A percentile compares a stretch with the other conserved stretches of the same genome.
phyloP scores from a whole-genome alignment of 2,888 invertebrate genomes.

The Erpobdella octoculata region DNA sequence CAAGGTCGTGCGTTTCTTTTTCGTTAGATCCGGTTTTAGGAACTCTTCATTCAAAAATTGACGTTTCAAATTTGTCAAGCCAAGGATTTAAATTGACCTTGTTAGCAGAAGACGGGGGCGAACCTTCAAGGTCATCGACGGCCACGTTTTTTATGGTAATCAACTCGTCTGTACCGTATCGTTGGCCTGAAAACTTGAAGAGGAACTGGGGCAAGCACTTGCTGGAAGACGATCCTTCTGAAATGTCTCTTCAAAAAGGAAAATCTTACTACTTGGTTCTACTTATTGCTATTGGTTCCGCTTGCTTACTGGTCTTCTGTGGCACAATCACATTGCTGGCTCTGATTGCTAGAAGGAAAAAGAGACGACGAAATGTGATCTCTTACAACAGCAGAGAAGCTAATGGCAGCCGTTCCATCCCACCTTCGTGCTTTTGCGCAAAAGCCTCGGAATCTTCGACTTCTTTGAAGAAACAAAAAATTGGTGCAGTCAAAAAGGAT shows the following conservation, averaged over 20 bases:
- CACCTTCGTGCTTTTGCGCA: neutral
- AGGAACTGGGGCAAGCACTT: neutral
- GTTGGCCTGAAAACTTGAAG: constrained; percentile 7
- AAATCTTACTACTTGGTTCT: constrained; percentile 6
- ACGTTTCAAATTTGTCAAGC: constrained; percentile 23
- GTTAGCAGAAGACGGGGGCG: constrained; percentile 32
- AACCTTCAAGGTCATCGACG: constrained; percentile 16
- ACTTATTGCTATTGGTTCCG: neutral
- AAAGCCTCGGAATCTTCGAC: constrained; percentile 3
- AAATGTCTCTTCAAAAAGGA: neutral
- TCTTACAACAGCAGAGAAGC: neutral
- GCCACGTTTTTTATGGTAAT: constrained; percentile 30
- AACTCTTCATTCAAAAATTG: constrained; percentile 26
- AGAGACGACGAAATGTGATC: neutral
- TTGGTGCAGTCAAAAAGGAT: neutral
- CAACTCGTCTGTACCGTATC: constrained; percentile 31
- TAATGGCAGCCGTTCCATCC: neutral
- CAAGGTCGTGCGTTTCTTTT: constrained; percentile 24
- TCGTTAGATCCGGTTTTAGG: constrained; percentile 31
- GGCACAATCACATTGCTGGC: neutral
- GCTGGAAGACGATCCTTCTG: neutral
- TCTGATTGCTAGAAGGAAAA: neutral
- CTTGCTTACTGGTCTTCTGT: constrained; percentile 1
- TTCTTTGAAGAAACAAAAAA: neutral
- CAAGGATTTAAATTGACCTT: constrained; percentile 25